Conservation (phyloP, 2,113 vertebrate species). For the Baryphthengus martii region DNA sequence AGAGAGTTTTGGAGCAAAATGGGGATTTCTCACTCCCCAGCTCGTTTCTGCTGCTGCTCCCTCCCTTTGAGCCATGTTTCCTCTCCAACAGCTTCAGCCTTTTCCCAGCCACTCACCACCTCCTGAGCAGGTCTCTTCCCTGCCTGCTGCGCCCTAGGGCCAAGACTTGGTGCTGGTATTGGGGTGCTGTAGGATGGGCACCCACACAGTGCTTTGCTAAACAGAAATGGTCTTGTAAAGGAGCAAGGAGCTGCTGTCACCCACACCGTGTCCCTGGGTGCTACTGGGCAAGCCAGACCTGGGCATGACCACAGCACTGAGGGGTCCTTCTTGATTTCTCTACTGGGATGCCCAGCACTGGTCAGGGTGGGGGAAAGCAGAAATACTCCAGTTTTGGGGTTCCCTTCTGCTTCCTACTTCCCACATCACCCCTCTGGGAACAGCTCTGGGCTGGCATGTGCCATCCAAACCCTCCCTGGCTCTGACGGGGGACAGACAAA, state of each 20-base stretch:
- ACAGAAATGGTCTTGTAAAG: not conserved
- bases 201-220: not conserved
- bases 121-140: not conserved
- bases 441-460: fast-evolving
- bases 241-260: not conserved
- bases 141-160: fast-evolving
- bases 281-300: not conserved
- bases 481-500: fast-evolving
- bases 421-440: fast-evolving
- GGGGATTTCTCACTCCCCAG: not conserved
- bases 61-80: not conserved
- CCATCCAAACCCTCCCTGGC: not conserved
- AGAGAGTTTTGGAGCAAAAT: not conserved
- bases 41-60: not conserved
- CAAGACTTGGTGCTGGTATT: fast-evolving
- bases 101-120: not conserved
- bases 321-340: not conserved
- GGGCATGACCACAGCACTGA: not conserved
- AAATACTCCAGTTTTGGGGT: not conserved
- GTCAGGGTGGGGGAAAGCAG: not conserved
- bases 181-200: not conserved
- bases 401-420: not conserved
- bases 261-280: fast-evolving
- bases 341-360: fast-evolving
- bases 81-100: not conserved